Evolutionary conservation across 2,888 invertebrate species (phyloP), one percentile per base, ranked within the genome.

Genomic region (Drosophila mayaguana): DNA sequence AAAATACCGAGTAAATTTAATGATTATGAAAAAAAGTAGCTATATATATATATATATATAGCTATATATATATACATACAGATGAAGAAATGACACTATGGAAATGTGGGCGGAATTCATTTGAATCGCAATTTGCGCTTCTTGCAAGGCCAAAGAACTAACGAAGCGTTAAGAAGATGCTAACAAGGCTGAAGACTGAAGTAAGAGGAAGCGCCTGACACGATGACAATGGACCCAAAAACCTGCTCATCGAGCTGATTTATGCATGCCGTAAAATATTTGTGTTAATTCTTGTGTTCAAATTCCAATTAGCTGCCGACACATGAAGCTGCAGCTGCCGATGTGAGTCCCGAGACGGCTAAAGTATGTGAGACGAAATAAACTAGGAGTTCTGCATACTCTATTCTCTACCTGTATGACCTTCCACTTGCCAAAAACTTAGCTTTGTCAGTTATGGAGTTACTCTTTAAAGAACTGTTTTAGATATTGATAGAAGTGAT

Each of bases 91-190:
- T 66, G 75, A 54, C 66, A 77, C 85, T 89, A 88, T 73, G 83
- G 71, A 89, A 90, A 90, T 82, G 91, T 83, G 81, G 90, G 90
- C 71, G 90, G 91, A 84, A 88, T 87, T 89, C 72, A 88, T 89
- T 87, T 82, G 72, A 81, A 86, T 78, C 70, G 75, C 55, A 88
- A 85, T 78, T 84, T 86, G 60, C 60, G 59, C 78, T 80, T 59
- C 76, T 88, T 70, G 77, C 61, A 46, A 67, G 62, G 56, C 48
- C 43, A 55, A 69, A 60, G 60, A 60, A 34, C 75, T 84, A 84
- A 84, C 83, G 83, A 84, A 83, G 87, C 89, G 57, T 79, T 79
- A 66, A 76, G 69, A 77, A 76, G 77, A 48, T 80, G 66, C 59
- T 50, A 66, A 72, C 57, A 64, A 60, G 69, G 34, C 28, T 50